Evolutionary conservation across 2,113 vertebrate species (phyloP).

Genomic region (Pachycephala philippinensis): DNA sequence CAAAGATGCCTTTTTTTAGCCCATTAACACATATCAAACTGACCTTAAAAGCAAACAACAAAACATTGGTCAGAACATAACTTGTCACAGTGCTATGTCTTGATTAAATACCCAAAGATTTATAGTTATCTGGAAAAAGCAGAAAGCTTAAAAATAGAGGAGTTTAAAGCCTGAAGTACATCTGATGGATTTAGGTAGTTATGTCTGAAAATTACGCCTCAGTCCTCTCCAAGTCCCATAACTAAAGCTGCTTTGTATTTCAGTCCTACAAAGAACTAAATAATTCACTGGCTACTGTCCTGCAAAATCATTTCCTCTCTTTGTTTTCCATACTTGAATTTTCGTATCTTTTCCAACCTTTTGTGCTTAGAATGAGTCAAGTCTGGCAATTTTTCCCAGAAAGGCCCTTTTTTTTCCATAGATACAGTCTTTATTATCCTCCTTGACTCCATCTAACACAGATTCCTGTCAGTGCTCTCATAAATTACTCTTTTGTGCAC

Average conservation of each 20-base stretch:
- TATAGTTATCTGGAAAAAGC: not conserved
- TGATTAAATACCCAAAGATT: not conserved
- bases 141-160: not conserved
- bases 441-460: slow-evolving; percentile 24
- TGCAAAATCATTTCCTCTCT: slow-evolving; percentile 70
- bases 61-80: not conserved
- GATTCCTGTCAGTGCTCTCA: slow-evolving; percentile 19
- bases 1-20: not conserved
- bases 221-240: not conserved
- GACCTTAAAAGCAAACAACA: not conserved
- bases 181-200: not conserved
- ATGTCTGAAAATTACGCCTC: not conserved
- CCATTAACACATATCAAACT: not conserved
- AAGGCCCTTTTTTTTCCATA: slow-evolving; percentile 38
- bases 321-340: slow-evolving; percentile 63
- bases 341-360: slow-evolving; percentile 62
- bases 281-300: slow-evolving; percentile 35
- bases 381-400: slow-evolving; percentile 43
- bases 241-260: slow-evolving; percentile 57
- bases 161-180: not conserved
- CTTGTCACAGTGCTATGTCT: not conserved
- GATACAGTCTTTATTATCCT: slow-evolving; percentile 52
- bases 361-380: slow-evolving; percentile 62
- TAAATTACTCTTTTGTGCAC: slow-evolving; percentile 26
- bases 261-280: not conserved